Base-by-base conservation (phyloP, 2,113 vertebrate species). In the Hoplias malabaricus region DNA sequence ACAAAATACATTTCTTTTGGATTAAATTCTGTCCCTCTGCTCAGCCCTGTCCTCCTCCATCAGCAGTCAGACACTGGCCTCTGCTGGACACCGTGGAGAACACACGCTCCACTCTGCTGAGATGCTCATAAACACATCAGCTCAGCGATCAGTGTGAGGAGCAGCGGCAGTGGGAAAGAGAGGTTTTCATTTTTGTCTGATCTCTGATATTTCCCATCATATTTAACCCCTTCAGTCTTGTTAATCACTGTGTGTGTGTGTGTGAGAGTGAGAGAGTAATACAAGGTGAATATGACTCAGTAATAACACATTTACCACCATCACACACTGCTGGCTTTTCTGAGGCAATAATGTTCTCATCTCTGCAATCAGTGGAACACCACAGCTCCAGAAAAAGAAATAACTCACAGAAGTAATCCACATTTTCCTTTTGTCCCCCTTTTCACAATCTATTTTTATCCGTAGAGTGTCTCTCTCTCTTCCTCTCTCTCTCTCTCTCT, bases 41-140 rank as follows among this genome's bases (percentile, higher is more conserved):
- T 42, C 36, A 27, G 14, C 9, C 2, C n/a, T 3, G 2, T 42
- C 16, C 25, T 78, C 3, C 27, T 42, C n/a, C 2, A 50, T 29
- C 10, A 72, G 40, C 42, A 61, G 61, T 67, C 70, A 46, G 3
- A 23, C 29, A 50, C 21, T 61, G 56, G 69, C 80, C 63, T 73
- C 80, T 82, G 34, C 63, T 74, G 80, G 75, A 33, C 23, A n/a
- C 46, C 69, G 50, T 33, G 23, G 62, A 56, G 68, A 76, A 48
- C 23, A 27, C 61, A n/a, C 36, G 14, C n/a, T 23, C 33, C 19
- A 56, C 16, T 27, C 21, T 34, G 38, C 10, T 9, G n/a, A 5
- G 1, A 19, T 40, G 14, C n/a, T 21, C 23, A 10, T 72, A 71
- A 71, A 57, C 36, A 13, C 13, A n/a, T 2, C 10, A 33, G 42